Percentiles rank a stretch among this genome's conserved stretches.
phyloP scores from a whole-genome alignment of 2,113 vertebrate species.

The Prochilodus magdalenae region DNA sequence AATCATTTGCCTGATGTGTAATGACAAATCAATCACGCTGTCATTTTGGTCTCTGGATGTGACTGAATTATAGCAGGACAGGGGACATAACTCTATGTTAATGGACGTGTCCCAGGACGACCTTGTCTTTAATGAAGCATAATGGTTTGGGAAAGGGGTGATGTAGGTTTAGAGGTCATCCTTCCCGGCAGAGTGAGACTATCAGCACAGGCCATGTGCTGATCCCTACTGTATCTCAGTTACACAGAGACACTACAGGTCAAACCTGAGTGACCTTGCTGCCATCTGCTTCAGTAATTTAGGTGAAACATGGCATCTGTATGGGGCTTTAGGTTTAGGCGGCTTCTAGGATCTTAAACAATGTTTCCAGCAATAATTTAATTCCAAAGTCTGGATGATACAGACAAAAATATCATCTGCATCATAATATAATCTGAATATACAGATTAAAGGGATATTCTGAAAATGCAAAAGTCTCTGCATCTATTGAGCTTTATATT shows the following conservation, averaged over 20 bases:
- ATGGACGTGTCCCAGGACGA: conserved; percentile 64
- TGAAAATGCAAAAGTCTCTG: too few relatives aligned
- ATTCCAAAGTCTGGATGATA: not conserved
- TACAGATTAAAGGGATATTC: too few relatives aligned
- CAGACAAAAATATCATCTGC: too few relatives aligned
- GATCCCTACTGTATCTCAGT: conserved; percentile 35
- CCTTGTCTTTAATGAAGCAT: conserved; percentile 69
- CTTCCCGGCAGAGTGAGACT: conserved; percentile 19
- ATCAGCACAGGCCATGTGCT: conserved; percentile 2
- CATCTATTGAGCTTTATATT: too few relatives aligned
- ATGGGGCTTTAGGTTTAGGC: not conserved
- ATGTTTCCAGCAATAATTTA: not conserved
- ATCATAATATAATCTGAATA: too few relatives aligned
- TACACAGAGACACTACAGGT: conserved; percentile 40
- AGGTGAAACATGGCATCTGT: not conserved
- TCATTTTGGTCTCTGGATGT: conserved; percentile 59
- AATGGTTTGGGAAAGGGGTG: conserved; percentile 57
- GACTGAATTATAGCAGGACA: conserved; percentile 44
- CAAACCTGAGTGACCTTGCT: conserved; percentile 32
- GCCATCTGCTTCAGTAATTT: not conserved
- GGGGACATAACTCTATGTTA: conserved; percentile 64
- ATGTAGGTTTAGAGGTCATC: conserved; percentile 60
- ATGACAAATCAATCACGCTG: conserved; percentile 68
- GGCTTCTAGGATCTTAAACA: not conserved
- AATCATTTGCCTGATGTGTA: conserved; percentile 55